Evolutionary conservation across 2,888 invertebrate genomes (phyloP).

Genomic region (Hartigia nigra): DNA sequence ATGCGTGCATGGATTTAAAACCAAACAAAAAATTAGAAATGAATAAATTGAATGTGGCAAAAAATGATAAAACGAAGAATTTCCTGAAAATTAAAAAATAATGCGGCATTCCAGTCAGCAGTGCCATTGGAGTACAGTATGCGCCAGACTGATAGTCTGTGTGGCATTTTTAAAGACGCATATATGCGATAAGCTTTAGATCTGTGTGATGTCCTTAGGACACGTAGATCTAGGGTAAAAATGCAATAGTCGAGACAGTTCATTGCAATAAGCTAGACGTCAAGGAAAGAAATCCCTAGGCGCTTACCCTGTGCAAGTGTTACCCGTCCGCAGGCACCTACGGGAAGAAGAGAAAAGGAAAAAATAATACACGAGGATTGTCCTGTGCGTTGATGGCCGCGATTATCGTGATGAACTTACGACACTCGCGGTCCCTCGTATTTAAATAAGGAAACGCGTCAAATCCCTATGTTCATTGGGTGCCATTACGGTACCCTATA

Average conservation of each 20-base stretch:
- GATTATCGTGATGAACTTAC: neutral
- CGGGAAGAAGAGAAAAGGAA: neutral
- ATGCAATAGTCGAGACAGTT: neutral
- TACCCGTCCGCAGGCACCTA: neutral
- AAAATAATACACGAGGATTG: neutral
- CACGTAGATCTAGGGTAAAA: neutral
- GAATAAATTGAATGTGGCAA: neutral
- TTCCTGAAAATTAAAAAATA: neutral
- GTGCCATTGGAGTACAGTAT: neutral
- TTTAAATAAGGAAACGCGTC: neutral
- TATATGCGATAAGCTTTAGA: neutral
- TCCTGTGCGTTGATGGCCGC: neutral
- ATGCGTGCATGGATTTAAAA: neutral
- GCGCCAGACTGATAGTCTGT: neutral
- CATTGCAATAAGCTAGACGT: neutral
- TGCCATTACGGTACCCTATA: neutral
- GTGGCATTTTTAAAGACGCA: neutral
- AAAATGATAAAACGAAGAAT: neutral
- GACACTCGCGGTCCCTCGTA: neutral
- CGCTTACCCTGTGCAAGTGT: neutral
- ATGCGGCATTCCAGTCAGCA: neutral
- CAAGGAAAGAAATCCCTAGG: neutral
- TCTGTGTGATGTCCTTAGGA: neutral
- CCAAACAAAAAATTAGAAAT: neutral
- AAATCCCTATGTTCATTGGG: neutral